A percentile compares a stretch with the other conserved stretches of the same genome.
phyloP scores from a whole-genome alignment of 2,797 vertebrate genomes.

The Melanotaenia trifasciata region DNA sequence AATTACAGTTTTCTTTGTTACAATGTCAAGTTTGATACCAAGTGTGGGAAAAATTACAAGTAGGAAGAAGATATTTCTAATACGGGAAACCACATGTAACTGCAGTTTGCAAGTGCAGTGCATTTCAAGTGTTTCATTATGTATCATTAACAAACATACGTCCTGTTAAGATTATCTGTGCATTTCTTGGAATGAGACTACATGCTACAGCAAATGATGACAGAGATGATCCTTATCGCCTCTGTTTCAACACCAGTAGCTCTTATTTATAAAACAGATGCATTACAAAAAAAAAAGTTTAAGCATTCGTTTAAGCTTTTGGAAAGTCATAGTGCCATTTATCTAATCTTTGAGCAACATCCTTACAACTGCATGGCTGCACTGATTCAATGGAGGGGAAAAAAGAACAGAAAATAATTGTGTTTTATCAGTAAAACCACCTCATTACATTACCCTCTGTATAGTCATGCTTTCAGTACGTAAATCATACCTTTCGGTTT shows the following conservation, averaged over 20 bases:
- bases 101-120: conserved; percentile 36
- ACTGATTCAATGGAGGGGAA: conserved; percentile 2
- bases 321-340: neutral
- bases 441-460: conserved; percentile 6
- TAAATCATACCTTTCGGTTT: conserved; percentile 30
- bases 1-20: neutral
- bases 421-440: conserved; percentile 1
- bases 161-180: conserved; percentile 17
- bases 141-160: conserved; percentile 5
- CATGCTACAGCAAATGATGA: conserved; percentile 22
- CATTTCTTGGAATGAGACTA: conserved; percentile 10
- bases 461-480: conserved; percentile 28
- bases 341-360: neutral
- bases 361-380: conserved; percentile 23
- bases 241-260: conserved; percentile 2
- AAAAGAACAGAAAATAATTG: conserved; percentile 25
- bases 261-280: conserved; percentile 8
- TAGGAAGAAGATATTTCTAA: conserved; percentile 16
- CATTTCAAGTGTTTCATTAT: conserved; percentile 19
- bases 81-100: conserved; percentile 29
- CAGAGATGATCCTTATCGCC: neutral
- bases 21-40: conserved; percentile 15
- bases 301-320: neutral
- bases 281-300: neutral
- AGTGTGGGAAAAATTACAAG: conserved; percentile 11